Evolutionary conservation across 2,888 invertebrate species (phyloP).

Genomic region (Thumatha senex): DNA sequence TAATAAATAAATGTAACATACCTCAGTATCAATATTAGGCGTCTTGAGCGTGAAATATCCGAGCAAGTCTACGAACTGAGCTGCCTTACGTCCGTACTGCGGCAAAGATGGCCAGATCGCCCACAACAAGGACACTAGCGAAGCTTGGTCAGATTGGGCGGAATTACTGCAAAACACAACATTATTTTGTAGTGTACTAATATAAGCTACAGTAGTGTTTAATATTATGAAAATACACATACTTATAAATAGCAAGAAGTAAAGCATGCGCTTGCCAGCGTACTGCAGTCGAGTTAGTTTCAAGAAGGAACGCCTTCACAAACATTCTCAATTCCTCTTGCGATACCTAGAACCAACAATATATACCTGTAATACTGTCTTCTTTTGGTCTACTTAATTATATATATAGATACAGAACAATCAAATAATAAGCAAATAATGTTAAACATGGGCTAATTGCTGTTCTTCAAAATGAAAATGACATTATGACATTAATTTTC

Average conservation of each 20-base stretch:
- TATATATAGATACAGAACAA: too few species aligned
- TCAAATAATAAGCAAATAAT: too few species aligned
- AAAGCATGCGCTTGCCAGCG: conserved; percentile 98
- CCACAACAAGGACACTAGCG: conserved; percentile 93
- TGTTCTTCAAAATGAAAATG: too few species aligned
- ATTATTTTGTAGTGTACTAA: background rate
- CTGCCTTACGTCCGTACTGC: conserved; percentile 95
- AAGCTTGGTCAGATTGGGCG: conserved; percentile 89
- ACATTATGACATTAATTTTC: too few species aligned
- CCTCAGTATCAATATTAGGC: conserved; percentile 86
- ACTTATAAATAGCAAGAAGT: conserved; percentile 92
- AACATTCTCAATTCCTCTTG: conserved; percentile 88
- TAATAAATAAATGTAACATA: conserved; percentile 30
- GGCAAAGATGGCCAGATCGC: conserved; percentile 95
- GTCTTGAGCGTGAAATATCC: conserved; percentile 97
- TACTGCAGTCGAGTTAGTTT: conserved; percentile 95
- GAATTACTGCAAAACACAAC: conserved; percentile 84
- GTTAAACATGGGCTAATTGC: too few species aligned
- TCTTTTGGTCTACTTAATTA: too few species aligned
- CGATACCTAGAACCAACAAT: conserved; percentile 66
- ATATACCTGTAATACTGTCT: too few species aligned
- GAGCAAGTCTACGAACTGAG: conserved; percentile 97
- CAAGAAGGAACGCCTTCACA: conserved; percentile 94
- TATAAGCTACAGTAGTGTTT: background rate
- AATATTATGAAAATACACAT: conserved; percentile 42